Evolutionary conservation across 2,113 vertebrate species (phyloP).

Genomic region (Gorsachius goisagi): DNA sequence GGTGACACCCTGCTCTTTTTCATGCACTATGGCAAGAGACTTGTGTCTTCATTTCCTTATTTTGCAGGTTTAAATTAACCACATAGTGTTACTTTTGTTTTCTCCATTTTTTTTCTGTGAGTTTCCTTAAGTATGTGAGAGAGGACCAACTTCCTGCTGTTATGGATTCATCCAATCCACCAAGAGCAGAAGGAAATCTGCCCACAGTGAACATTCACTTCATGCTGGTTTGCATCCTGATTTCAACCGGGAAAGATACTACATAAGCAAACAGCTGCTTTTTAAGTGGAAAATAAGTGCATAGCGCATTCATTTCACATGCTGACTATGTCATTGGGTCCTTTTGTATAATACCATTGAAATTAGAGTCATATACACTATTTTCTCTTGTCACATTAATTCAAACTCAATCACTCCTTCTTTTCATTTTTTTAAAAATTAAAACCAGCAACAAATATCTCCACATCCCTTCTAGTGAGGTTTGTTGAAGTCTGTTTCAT

Average conservation of each 20-base stretch:
- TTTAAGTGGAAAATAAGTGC: slow-evolving; percentile 12
- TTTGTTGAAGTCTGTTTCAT: neutral
- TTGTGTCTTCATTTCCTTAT: neutral
- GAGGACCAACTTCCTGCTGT: neutral
- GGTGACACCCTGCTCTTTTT: neutral
- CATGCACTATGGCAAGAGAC: neutral
- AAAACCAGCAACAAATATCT: neutral
- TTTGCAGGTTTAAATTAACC: neutral
- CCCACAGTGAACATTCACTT: neutral
- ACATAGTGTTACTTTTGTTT: neutral
- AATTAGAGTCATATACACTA: neutral
- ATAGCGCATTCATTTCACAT: neutral
- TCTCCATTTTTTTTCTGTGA: neutral
- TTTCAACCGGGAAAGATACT: neutral
- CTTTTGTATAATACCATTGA: neutral
- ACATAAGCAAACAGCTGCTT: slow-evolving; percentile 3
- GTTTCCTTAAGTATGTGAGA: neutral
- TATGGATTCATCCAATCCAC: neutral
- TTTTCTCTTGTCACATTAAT: neutral
- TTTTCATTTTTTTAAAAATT: neutral
- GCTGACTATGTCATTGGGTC: neutral
- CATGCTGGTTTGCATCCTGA: neutral
- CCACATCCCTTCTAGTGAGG: neutral
- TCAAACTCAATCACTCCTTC: neutral
- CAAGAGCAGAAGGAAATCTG: neutral